A percentile compares a stretch with the other conserved stretches of the same genome.
Conservation (phyloP, 64 coral and sea anemone genomes). For the Anthopleura sola region DNA sequence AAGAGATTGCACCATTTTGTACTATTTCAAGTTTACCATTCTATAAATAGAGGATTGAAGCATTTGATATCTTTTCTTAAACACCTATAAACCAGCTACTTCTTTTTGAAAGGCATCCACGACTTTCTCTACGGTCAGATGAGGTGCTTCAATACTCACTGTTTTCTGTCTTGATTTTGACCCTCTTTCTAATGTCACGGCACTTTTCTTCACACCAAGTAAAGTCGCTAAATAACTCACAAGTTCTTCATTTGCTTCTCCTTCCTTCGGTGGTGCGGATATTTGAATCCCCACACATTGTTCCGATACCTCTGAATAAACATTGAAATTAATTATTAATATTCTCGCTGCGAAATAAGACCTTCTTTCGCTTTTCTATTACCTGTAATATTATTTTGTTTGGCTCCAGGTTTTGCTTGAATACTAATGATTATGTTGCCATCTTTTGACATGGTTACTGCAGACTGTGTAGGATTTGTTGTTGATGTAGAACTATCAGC, state of each 20-base stretch:
- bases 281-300: slow-evolving; percentile 47
- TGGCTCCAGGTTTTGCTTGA: slow-evolving; percentile 57
- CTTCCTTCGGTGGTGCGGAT: slow-evolving; percentile 40
- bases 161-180: slow-evolving; percentile 53
- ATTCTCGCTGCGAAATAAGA: neutral
- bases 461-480: neutral
- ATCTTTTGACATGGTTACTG: slow-evolving; percentile 9
- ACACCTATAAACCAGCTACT: neutral
- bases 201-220: slow-evolving; percentile 40
- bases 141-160: slow-evolving; percentile 21
- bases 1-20: too few relatives aligned
- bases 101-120: slow-evolving; percentile 32
- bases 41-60: too few relatives aligned
- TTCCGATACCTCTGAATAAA: slow-evolving; percentile 37
- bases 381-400: slow-evolving; percentile 55
- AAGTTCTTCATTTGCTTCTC: slow-evolving; percentile 52
- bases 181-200: slow-evolving; percentile 58
- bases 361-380: neutral
- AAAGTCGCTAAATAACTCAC: slow-evolving; percentile 42
- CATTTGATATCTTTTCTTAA: too few relatives aligned
- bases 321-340: neutral
- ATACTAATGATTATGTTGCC: slow-evolving; percentile 38
- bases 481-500: neutral
- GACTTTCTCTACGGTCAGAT: slow-evolving; percentile 37
- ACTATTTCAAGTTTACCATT: too few relatives aligned